Evolutionary conservation across 2,797 vertebrate genomes (phyloP).

Genomic region (Coilia nasus): DNA sequence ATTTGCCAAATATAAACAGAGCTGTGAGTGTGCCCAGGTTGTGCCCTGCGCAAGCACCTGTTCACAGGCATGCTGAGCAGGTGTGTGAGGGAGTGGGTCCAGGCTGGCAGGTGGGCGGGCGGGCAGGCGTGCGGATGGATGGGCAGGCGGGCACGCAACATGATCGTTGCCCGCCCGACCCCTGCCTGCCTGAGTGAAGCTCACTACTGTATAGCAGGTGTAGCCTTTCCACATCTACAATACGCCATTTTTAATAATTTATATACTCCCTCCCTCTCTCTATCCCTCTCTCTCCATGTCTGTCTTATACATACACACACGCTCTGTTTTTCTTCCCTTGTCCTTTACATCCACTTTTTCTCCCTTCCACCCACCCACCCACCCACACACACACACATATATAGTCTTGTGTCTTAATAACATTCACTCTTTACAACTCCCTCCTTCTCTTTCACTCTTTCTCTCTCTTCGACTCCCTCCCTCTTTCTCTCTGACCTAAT

Average conservation of each 20-base stretch:
- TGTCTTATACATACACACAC: neutral
- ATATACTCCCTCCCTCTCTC: constrained; percentile 36
- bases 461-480: neutral
- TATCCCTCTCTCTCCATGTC: neutral
- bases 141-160: constrained; percentile 40
- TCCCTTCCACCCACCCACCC: constrained; percentile 28
- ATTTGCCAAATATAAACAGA: no score
- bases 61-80: neutral
- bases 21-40: neutral
- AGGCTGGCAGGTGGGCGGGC: neutral
- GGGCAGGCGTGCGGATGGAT: neutral
- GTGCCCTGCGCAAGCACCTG: neutral
- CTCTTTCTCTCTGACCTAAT: neutral
- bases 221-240: constrained; percentile 61
- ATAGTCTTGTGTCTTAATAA: no score
- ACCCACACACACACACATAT: constrained; percentile 3
- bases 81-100: neutral
- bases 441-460: constrained; percentile 4
- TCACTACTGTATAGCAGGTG: constrained; percentile 49
- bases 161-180: constrained; percentile 37
- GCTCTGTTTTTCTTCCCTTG: neutral
- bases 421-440: constrained; percentile 2
- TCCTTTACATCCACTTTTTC: neutral
- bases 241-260: constrained; percentile 56
- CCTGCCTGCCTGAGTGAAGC: constrained; percentile 47